A percentile compares a stretch with the other conserved stretches of the same genome.
Evolutionary conservation across 2,113 vertebrate species (phyloP).

Genomic region (Trichomycterus rosablanca): DNA sequence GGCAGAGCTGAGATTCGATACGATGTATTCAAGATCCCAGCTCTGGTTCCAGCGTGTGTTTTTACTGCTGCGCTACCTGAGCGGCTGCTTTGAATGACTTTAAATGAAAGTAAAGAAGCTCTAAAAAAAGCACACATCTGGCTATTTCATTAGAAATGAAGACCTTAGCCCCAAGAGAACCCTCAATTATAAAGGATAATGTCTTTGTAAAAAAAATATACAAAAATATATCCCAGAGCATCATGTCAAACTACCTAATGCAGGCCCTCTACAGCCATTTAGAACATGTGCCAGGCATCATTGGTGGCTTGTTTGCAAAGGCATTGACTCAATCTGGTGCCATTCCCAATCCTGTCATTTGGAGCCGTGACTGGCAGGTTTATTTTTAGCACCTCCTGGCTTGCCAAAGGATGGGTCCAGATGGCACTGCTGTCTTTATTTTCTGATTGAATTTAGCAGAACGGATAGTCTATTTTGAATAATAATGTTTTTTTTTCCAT

Average conservation of each 20-base stretch:
- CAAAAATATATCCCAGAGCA: too few relatives aligned
- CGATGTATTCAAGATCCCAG: too few relatives aligned
- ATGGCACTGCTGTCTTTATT: constrained; percentile 37
- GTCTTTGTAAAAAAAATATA: too few relatives aligned
- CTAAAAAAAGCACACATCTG: too few relatives aligned
- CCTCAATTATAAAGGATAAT: too few relatives aligned
- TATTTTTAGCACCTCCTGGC: constrained; percentile 41
- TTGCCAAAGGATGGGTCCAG: constrained; percentile 33
- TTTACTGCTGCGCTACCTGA: too few relatives aligned
- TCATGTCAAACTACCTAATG: neutral
- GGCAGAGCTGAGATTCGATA: too few relatives aligned
- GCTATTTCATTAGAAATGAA: too few relatives aligned
- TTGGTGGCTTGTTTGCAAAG: constrained; percentile 38
- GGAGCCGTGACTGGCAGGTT: constrained; percentile 37
- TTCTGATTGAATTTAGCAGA: constrained; percentile 37
- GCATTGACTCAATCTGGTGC: constrained; percentile 25
- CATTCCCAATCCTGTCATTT: constrained; percentile 32
- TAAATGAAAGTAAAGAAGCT: too few relatives aligned
- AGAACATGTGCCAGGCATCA: constrained; percentile 35
- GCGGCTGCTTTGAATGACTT: too few relatives aligned
- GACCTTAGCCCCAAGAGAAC: too few relatives aligned
- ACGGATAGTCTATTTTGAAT: neutral
- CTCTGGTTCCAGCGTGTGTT: too few relatives aligned
- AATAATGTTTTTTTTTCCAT: neutral
- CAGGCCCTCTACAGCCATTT: constrained; percentile 20